Evolutionary conservation across 2,888 invertebrate genomes (phyloP), one percentile per base, ranked within the genome.

Genomic region (Lymantria dispar): DNA sequence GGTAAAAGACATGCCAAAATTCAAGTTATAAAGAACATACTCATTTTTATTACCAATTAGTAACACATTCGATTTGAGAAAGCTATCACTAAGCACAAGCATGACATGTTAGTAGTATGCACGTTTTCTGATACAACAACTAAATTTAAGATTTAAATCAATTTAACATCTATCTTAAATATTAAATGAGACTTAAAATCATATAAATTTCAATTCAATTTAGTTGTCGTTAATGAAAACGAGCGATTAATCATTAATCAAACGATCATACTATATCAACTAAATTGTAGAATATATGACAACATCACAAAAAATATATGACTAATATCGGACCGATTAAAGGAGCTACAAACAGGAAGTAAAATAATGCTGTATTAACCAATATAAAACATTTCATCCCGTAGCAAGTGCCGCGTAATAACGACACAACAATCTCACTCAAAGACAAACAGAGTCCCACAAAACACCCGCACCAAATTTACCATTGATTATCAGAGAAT

Each of bases 381-480:
- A 56, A 46, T 52, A 50, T 7, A 1, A 56, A 68, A 76, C 52
- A 60, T 67, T 67, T 72, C 73, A 63, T 68, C 75, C 78, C 71
- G 81, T 78, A 78, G 78, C 80, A 49, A 68, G 72, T 49, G 43
- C 65, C 70, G 22, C 69, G 40, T 15, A n/a, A 70, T 72, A 38
- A 69, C 58, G 64, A 47, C 45, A 69, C 58, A 65, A 62, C 46
- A 57, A 57, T 56, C 56, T 53, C 45, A 43, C 48, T 46, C 55
- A 50, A 50, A 58, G 59, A 61, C 64, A 63, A 52, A 70, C 62
- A 74, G 74, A 87, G 81, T 80, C 84, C 87, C 84, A 84, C 79
- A 22, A 22, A 78, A 80, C 71, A 70, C 69, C 70, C 58, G 62
- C 68, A 68, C 68, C 73, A 63, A 55, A 68, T 61, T 76, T 82